phyloP scores from a whole-genome alignment of 2,797 vertebrate species.

The Salmo trutta region DNA sequence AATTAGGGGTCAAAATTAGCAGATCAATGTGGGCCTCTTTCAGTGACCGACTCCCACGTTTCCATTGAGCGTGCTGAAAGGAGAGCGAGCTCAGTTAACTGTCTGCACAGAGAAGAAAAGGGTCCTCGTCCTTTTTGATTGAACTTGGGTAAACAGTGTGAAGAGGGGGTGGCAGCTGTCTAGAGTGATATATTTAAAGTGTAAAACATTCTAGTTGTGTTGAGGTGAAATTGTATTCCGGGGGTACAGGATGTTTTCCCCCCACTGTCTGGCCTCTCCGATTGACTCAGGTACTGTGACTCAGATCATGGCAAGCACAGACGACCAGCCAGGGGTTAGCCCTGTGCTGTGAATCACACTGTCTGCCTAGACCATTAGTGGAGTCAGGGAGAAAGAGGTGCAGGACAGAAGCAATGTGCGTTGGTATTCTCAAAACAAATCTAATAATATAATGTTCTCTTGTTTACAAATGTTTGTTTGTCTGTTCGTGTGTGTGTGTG shows the following conservation, averaged over 20 bases:
- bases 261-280: constrained; percentile 15
- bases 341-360: neutral
- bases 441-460: neutral
- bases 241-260: neutral
- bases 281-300: constrained; percentile 50
- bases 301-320: constrained; percentile 46
- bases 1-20: constrained; percentile 45
- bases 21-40: constrained; percentile 48
- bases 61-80: constrained; percentile 11
- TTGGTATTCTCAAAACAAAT: neutral
- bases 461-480: neutral
- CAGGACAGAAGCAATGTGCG: neutral
- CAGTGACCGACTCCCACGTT: constrained; percentile 34
- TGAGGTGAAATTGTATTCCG: too few species aligned
- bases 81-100: neutral
- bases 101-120: too few species aligned
- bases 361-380: too few species aligned
- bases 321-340: constrained; percentile 31
- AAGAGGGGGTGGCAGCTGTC: too few species aligned
- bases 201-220: too few species aligned
- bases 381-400: neutral
- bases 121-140: too few species aligned
- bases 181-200: too few species aligned
- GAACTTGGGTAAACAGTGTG: too few species aligned
- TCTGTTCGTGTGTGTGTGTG: too few species aligned